Evolutionary conservation across 2,113 vertebrate genomes (phyloP).

Genomic region (Eptesicus fuscus): DNA sequence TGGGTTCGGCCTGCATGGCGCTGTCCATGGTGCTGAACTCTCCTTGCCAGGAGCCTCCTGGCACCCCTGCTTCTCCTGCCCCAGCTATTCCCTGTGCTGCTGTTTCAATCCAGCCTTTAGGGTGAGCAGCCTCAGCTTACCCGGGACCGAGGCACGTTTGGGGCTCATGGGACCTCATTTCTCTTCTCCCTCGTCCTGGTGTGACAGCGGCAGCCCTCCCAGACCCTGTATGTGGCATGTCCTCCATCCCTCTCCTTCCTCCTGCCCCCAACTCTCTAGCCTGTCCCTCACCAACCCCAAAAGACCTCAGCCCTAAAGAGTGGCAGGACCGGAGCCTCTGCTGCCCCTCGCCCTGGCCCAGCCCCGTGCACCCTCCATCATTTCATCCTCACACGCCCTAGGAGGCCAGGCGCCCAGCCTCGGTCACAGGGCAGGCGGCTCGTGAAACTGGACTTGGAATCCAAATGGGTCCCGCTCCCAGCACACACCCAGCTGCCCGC

Average conservation of each 20-base stretch:
- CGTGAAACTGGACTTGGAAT: not conserved
- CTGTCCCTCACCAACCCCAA: not conserved
- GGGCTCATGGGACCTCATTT: not conserved
- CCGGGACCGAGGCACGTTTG: not conserved
- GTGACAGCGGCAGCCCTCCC: fast-evolving
- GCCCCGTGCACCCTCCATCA: fast-evolving
- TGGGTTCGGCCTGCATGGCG: fast-evolving
- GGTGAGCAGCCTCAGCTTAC: not conserved
- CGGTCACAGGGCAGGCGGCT: not conserved
- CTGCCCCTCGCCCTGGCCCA: not conserved
- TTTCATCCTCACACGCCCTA: not conserved
- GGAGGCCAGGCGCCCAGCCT: not conserved
- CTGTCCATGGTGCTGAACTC: not conserved
- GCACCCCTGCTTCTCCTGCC: no score
- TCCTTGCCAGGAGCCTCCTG: fast-evolving
- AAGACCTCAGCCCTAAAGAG: not conserved
- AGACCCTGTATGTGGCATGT: not conserved
- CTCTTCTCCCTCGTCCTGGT: not conserved
- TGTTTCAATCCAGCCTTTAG: not conserved
- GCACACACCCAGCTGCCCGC: fast-evolving
- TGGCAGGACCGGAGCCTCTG: not conserved
- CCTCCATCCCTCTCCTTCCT: not conserved
- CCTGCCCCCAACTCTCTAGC: not conserved
- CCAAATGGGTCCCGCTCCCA: not conserved
- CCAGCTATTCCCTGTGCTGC: no score